Conservation (phyloP, 2,797 vertebrate species). For the Rachycentron canadum region DNA sequence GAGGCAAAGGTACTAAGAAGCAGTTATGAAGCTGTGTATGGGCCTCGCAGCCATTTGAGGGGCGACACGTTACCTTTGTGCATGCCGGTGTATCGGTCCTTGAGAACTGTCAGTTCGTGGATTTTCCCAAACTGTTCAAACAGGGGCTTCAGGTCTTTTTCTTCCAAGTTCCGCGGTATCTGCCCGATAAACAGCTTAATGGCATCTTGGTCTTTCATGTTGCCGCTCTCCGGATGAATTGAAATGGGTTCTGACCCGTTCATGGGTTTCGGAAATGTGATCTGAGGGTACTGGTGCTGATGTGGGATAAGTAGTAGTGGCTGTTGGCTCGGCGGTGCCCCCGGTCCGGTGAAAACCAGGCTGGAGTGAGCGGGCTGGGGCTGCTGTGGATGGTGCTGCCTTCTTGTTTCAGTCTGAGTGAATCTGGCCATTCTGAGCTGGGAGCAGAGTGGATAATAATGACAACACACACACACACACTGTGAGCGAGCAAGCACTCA, state of each 20-base stretch:
- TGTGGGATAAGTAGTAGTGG: conserved; percentile 84
- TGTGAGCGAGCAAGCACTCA: conserved; percentile 88
- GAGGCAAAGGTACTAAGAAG: conserved; percentile 8
- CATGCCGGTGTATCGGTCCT: conserved; percentile 99
- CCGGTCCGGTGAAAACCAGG: conserved; percentile 91
- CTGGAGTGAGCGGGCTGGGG: conserved; percentile 90
- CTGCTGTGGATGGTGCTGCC: conserved; percentile 90
- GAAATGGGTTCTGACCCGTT: conserved; percentile 92
- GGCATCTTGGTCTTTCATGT: conserved; percentile 98
- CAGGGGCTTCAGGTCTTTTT: conserved; percentile 96
- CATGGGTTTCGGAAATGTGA: conserved; percentile 89
- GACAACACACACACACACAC: conserved; percentile 85
- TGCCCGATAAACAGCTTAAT: conserved; percentile 99
- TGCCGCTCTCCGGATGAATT: conserved; percentile 93
- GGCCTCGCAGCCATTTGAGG: conserved; percentile 49
- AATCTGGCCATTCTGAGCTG: conserved; percentile 97
- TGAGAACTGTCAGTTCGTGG: conserved; percentile 98
- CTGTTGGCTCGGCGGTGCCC: conserved; percentile 83
- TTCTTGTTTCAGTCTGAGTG: conserved; percentile 94
- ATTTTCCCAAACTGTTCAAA: conserved; percentile 99
- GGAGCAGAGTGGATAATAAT: conserved; percentile 92
- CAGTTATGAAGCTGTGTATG: conserved; percentile 16
- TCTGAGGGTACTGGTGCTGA: conserved; percentile 86
- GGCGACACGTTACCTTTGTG: conserved; percentile 93
- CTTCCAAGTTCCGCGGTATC: conserved; percentile 98